These are phyloP conservation scores for Drosophila macrothrix DNA, from an alignment of 2,888 invertebrate genomes.

Conservation along the genomic window DNA sequence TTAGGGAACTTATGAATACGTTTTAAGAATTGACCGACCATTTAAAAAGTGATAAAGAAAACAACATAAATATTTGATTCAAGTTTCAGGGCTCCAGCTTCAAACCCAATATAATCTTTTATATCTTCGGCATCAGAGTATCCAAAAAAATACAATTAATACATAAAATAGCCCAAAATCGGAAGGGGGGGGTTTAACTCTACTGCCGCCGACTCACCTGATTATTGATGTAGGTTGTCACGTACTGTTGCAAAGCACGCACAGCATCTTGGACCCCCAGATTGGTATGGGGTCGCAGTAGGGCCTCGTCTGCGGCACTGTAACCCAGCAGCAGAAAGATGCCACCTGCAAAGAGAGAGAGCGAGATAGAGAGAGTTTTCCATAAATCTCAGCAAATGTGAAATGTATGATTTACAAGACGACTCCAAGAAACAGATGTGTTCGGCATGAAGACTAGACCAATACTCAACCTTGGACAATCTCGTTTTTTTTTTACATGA, in stretches of 20 bases:
- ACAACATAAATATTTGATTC: not conserved
- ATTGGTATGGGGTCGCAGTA: slow-evolving; percentile 93
- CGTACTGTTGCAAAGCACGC: slow-evolving; percentile 91
- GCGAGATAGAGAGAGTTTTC: slow-evolving; percentile 6
- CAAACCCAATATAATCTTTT: not conserved
- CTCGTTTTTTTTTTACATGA: slow-evolving; percentile 23
- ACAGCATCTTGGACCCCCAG: slow-evolving; percentile 94
- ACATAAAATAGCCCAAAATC: slow-evolving; percentile 13
- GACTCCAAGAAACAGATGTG: slow-evolving; percentile 26
- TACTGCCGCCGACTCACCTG: slow-evolving; percentile 86
- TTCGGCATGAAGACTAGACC: slow-evolving; percentile 13
- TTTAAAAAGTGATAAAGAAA: not conserved
- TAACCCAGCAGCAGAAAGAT: slow-evolving; percentile 95
- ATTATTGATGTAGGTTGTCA: slow-evolving; percentile 90
- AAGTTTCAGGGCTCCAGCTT: not conserved
- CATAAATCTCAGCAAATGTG: slow-evolving; percentile 65
- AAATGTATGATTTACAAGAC: slow-evolving; percentile 60
- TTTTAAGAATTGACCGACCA: not conserved
- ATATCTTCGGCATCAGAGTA: not conserved
- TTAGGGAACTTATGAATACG: not conserved
- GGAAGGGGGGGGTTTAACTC: not conserved
- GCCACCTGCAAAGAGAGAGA: slow-evolving; percentile 87
- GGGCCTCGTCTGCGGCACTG: slow-evolving; percentile 94
- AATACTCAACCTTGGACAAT: slow-evolving; percentile 42
- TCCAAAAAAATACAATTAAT: slow-evolving; percentile 49